Evolutionary conservation across 2,797 vertebrate species (phyloP).

Genomic region (Parambassis ranga): DNA sequence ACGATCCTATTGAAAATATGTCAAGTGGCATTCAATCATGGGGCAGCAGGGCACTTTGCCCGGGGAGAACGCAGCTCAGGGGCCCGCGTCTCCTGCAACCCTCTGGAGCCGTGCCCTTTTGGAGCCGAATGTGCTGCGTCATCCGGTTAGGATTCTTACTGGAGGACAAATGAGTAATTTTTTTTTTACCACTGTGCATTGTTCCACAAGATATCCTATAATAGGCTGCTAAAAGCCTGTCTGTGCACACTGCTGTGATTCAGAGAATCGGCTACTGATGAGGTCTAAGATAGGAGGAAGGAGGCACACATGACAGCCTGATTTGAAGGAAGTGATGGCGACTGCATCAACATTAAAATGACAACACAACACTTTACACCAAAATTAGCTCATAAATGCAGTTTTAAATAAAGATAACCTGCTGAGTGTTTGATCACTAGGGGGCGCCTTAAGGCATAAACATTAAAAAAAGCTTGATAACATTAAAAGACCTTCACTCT

Average conservation of each 20-base stretch:
- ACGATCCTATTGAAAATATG: slow-evolving; percentile 79
- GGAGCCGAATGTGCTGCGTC: slow-evolving; percentile 64
- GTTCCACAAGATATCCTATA: not conserved
- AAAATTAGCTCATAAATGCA: too few species aligned
- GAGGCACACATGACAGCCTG: too few species aligned
- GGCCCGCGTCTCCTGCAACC: slow-evolving; percentile 38
- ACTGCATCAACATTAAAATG: too few species aligned
- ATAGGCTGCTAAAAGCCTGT: not conserved
- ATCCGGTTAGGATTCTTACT: slow-evolving; percentile 40
- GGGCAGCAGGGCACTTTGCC: slow-evolving; percentile 60
- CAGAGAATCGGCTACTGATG: too few species aligned
- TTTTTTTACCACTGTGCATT: not conserved
- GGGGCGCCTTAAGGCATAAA: too few species aligned
- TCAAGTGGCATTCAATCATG: slow-evolving; percentile 74
- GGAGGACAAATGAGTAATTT: slow-evolving; percentile 16
- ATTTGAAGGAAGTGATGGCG: too few species aligned
- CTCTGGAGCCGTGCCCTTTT: slow-evolving; percentile 62
- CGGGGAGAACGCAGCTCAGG: slow-evolving; percentile 46
- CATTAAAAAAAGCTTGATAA: too few species aligned
- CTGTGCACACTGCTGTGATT: not conserved
- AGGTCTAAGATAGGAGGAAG: too few species aligned
- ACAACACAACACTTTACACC: too few species aligned
- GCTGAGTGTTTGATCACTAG: too few species aligned
- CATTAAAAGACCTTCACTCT: too few species aligned
- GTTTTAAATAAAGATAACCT: too few species aligned